A percentile compares a stretch with the other conserved stretches of the same genome.
phyloP scores from a whole-genome alignment of 2,888 invertebrate species.

The Orthosia gracilis region DNA sequence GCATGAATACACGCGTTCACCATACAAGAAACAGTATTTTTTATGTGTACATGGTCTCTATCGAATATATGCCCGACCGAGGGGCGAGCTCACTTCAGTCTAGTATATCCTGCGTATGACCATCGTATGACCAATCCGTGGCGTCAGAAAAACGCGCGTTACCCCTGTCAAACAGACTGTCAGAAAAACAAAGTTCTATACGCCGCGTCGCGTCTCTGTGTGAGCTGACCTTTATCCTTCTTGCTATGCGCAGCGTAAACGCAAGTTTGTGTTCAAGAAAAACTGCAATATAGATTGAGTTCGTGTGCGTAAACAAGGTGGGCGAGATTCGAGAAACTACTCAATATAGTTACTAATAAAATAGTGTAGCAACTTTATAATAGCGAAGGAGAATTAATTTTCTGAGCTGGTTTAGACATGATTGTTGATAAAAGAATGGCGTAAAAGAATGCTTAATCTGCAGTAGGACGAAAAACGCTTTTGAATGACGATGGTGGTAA shows the following conservation, averaged over 20 bases:
- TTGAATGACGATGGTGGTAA: background rate
- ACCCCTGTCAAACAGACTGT: no score
- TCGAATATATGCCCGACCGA: no score
- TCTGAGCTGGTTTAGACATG: background rate
- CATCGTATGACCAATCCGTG: no score
- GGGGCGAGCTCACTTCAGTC: no score
- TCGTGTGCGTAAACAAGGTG: slow-evolving; percentile 58
- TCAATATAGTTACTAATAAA: slow-evolving; percentile 28
- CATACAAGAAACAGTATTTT: no score
- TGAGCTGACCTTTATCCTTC: slow-evolving; percentile 34
- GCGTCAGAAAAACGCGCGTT: no score
- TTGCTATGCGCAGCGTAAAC: slow-evolving; percentile 60
- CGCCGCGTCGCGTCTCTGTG: slow-evolving; percentile 27
- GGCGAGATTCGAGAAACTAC: slow-evolving; percentile 39
- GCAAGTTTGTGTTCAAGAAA: slow-evolving; percentile 65
- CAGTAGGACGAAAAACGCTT: background rate
- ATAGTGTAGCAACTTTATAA: slow-evolving; percentile 32
- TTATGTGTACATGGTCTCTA: no score
- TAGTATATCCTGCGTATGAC: no score
- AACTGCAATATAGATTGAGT: slow-evolving; percentile 62
- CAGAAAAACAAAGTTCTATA: no score
- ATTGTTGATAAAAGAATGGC: background rate
- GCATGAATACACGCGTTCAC: no score
- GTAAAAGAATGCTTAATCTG: background rate
- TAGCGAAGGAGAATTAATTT: slow-evolving; percentile 1